phyloP scores from a whole-genome alignment of 2,113 vertebrate species.

The Aegithalos caudatus region DNA sequence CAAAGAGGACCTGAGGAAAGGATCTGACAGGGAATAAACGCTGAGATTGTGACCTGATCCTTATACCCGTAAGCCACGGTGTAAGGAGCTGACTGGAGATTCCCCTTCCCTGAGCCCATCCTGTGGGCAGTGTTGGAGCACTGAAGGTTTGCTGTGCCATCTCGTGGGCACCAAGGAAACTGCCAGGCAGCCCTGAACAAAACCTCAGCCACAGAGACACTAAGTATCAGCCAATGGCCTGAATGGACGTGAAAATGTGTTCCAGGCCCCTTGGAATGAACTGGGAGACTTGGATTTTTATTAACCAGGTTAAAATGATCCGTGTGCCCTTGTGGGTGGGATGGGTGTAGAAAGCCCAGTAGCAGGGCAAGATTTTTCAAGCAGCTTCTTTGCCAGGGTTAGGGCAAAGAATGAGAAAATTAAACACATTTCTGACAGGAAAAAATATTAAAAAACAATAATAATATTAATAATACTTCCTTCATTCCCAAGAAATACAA shows the following conservation, averaged over 20 bases:
- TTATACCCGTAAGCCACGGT: background rate
- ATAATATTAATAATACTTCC: background rate
- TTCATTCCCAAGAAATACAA: background rate
- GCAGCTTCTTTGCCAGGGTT: background rate
- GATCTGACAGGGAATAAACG: background rate
- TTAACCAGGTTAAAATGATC: background rate
- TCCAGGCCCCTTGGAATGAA: background rate
- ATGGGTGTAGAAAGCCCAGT: background rate
- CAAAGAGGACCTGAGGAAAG: background rate
- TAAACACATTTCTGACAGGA: background rate
- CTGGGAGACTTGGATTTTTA: background rate
- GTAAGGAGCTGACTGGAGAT: background rate
- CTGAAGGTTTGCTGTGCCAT: background rate
- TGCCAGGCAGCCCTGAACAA: background rate
- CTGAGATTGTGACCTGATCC: background rate
- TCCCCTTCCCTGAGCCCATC: background rate
- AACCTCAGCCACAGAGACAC: background rate
- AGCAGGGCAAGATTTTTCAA: background rate
- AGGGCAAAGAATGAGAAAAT: background rate
- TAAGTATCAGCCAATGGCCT: background rate
- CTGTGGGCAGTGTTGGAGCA: fast-evolving
- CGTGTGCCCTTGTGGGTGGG: no score
- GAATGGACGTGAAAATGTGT: background rate
- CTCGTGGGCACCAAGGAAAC: background rate
- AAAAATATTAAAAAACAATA: background rate